phyloP scores from a whole-genome alignment of 2,797 vertebrate genomes.

The Scyliorhinus canicula region DNA sequence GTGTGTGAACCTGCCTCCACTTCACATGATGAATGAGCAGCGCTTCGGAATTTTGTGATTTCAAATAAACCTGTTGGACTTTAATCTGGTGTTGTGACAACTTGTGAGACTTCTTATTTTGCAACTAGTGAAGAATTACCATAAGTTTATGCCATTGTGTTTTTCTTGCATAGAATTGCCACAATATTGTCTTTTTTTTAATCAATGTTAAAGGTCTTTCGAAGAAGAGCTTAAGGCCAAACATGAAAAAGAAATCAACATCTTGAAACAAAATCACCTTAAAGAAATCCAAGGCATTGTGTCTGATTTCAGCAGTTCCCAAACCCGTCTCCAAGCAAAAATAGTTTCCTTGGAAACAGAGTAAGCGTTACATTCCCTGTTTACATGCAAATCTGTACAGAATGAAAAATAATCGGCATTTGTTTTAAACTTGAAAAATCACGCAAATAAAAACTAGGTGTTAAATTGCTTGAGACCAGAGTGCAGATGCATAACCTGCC shows the following conservation, averaged over 20 bases:
- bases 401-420: neutral
- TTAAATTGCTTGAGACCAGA: neutral
- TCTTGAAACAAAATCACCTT: constrained; percentile 65
- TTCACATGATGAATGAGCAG: too few relatives aligned
- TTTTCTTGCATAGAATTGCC: neutral
- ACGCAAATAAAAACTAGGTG: neutral
- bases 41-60: too few relatives aligned
- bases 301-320: constrained; percentile 72
- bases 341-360: constrained; percentile 78
- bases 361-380: constrained; percentile 51
- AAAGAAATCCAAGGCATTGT: constrained; percentile 72
- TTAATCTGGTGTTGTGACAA: too few relatives aligned
- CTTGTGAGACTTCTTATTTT: too few relatives aligned
- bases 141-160: neutral
- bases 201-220: constrained; percentile 46
- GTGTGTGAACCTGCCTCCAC: too few relatives aligned
- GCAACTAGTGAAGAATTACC: neutral
- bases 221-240: constrained; percentile 52
- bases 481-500: neutral
- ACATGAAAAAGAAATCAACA: constrained; percentile 61
- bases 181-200: neutral
- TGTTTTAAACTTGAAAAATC: neutral
- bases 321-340: constrained; percentile 74
- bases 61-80: too few relatives aligned
- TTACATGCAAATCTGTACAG: constrained; percentile 51